Evolutionary conservation across 2,113 vertebrate species (phyloP).

Genomic region (Chiloscyllium plagiosum): DNA sequence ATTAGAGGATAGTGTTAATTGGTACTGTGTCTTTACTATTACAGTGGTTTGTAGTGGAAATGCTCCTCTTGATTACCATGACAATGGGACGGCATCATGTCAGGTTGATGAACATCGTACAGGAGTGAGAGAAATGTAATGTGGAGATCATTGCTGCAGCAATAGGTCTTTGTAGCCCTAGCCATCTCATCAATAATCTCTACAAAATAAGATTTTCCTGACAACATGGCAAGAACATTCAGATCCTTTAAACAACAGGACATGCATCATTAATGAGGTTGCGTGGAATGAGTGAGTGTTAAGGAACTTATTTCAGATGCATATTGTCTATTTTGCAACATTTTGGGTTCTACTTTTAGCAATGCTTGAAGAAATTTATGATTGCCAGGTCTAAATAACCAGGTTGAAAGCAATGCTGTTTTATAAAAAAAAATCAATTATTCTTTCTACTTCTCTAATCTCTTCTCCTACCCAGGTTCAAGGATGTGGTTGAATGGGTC

Average conservation of each 20-base stretch:
- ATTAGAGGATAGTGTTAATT: not conserved
- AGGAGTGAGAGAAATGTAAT: constrained; percentile 23
- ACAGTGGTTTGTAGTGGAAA: not conserved
- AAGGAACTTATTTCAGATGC: not conserved
- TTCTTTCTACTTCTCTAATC: not conserved
- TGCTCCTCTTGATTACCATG: constrained; percentile 54
- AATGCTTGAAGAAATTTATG: not conserved
- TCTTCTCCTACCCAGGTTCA: not conserved
- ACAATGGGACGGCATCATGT: constrained; percentile 51
- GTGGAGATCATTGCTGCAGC: constrained; percentile 43
- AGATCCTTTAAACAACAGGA: not conserved
- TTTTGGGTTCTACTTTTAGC: not conserved
- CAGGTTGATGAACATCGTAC: constrained; percentile 32
- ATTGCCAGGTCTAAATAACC: not conserved
- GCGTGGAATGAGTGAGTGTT: not conserved
- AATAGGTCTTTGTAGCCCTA: constrained; percentile 18
- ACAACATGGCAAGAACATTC: constrained; percentile 26
- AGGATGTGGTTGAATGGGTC: constrained; percentile 25
- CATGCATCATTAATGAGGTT: not conserved
- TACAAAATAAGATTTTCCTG: not conserved
- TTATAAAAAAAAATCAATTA: not conserved
- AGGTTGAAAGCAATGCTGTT: not conserved
- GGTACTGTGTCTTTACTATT: not conserved
- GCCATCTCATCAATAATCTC: not conserved
- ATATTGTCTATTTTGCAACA: not conserved